These are phyloP conservation scores for Nasonia longicornis DNA, from an alignment of 1,140 invertebrate genomes.

Conservation along the genomic window DNA sequence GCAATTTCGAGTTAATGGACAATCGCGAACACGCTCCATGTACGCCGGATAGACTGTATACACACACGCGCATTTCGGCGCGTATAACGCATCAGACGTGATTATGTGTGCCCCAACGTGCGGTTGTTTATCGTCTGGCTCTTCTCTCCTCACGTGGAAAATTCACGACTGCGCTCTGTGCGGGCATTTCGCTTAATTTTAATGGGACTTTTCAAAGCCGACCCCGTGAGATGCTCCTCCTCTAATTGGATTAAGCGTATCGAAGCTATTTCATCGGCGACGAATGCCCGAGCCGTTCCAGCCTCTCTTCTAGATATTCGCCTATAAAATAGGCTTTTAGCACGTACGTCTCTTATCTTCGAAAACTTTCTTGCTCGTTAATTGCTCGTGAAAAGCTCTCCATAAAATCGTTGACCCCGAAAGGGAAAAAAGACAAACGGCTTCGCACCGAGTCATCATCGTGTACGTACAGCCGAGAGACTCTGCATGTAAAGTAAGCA, in stretches of 20 bases:
- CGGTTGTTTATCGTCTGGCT: neutral
- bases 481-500: neutral
- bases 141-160: neutral
- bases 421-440: neutral
- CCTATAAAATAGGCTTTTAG: conserved; percentile 1
- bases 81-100: too few relatives aligned
- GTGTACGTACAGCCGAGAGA: neutral
- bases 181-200: neutral
- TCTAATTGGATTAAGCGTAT: neutral
- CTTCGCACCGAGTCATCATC: neutral
- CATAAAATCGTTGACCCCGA: neutral
- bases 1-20: conserved; percentile 38
- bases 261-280: neutral
- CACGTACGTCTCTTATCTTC: neutral
- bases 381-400: neutral
- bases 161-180: neutral
- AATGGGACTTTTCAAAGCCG: neutral
- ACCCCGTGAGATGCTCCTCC: neutral
- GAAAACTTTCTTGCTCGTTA: neutral
- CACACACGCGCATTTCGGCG: neutral
- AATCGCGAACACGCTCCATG: conserved; percentile 25
- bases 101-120: neutral
- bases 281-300: neutral
- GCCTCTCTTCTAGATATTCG: neutral
- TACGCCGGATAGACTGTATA: neutral